phyloP scores from a whole-genome alignment of 2,797 vertebrate genomes.

The Sebastes itinus region DNA sequence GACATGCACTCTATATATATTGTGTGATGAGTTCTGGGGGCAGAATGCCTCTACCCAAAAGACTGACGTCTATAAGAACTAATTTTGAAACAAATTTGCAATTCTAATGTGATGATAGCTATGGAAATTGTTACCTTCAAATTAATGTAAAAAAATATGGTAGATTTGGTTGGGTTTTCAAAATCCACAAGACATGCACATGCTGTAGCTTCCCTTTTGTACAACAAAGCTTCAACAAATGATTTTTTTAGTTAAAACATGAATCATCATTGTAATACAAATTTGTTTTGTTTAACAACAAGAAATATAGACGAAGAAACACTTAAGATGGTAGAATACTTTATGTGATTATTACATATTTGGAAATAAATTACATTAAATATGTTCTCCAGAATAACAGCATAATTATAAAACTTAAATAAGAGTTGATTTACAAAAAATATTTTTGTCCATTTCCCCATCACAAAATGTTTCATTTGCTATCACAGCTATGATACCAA shows the following conservation, averaged over 20 bases:
- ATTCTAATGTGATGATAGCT: neutral
- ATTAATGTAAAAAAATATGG: neutral
- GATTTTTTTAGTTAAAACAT: neutral
- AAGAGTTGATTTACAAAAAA: constrained; percentile 48
- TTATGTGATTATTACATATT: constrained; percentile 41
- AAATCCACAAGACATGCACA: neutral
- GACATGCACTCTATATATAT: neutral
- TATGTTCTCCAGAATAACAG: constrained; percentile 38
- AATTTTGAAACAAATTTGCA: neutral
- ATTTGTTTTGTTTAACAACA: neutral
- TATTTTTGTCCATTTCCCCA: neutral
- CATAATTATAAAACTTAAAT: constrained; percentile 57
- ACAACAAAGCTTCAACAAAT: neutral
- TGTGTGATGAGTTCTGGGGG: neutral
- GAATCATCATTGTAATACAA: neutral
- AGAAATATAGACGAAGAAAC: neutral
- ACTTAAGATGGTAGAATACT: constrained; percentile 29
- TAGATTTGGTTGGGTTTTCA: neutral
- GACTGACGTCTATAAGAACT: neutral
- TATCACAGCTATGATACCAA: neutral
- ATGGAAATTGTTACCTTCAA: neutral
- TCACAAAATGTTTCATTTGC: constrained; percentile 10
- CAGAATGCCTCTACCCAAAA: neutral
- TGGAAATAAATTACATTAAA: constrained; percentile 76
- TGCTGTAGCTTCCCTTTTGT: neutral